phyloP scores from a whole-genome alignment of 2,797 vertebrate genomes.

The Enteromius unitaeniatus region DNA sequence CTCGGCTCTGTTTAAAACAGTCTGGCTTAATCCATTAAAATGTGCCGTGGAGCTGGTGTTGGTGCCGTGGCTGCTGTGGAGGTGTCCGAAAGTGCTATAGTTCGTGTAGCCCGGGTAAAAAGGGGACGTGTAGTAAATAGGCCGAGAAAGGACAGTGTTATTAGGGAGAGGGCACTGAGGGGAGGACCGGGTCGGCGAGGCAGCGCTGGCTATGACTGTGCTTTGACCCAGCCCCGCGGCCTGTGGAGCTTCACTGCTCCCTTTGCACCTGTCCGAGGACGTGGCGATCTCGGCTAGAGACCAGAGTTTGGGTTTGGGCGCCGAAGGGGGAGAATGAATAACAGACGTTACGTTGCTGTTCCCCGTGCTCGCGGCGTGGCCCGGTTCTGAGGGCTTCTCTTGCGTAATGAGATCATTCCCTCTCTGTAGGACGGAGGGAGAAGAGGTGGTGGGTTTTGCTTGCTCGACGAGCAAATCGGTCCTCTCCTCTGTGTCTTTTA shows the following conservation, averaged over 20 bases:
- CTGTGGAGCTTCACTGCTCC: slow-evolving; percentile 75
- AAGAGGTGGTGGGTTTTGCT: slow-evolving; percentile 80
- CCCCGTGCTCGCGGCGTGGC: slow-evolving; percentile 70
- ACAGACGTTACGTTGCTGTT: slow-evolving; percentile 87
- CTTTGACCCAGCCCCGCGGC: slow-evolving; percentile 74
- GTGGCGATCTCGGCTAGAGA: slow-evolving; percentile 97
- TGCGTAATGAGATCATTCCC: slow-evolving; percentile 74
- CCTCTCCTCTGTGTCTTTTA: slow-evolving; percentile 88
- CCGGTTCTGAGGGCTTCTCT: slow-evolving; percentile 78
- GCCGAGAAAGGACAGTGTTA: slow-evolving; percentile 91
- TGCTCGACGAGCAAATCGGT: slow-evolving; percentile 76
- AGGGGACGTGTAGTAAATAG: slow-evolving; percentile 95
- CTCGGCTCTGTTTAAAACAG: slow-evolving; percentile 95
- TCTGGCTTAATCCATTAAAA: slow-evolving; percentile 99
- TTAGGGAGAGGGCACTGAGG: slow-evolving; percentile 88
- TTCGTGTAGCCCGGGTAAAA: slow-evolving; percentile 99
- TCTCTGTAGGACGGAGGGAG: slow-evolving; percentile 77
- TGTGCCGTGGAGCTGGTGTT: slow-evolving; percentile 82
- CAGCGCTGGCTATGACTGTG: slow-evolving; percentile 74
- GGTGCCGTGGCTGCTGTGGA: slow-evolving; percentile 88
- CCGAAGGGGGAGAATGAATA: slow-evolving; percentile 89
- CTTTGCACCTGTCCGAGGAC: slow-evolving; percentile 93
- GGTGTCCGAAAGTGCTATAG: slow-evolving; percentile 95
- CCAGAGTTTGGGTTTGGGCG: slow-evolving; percentile 95
- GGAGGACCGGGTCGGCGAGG: slow-evolving; percentile 79